Base-by-base conservation (phyloP, 2,888 invertebrate species). In the Phaedon cochleariae region DNA sequence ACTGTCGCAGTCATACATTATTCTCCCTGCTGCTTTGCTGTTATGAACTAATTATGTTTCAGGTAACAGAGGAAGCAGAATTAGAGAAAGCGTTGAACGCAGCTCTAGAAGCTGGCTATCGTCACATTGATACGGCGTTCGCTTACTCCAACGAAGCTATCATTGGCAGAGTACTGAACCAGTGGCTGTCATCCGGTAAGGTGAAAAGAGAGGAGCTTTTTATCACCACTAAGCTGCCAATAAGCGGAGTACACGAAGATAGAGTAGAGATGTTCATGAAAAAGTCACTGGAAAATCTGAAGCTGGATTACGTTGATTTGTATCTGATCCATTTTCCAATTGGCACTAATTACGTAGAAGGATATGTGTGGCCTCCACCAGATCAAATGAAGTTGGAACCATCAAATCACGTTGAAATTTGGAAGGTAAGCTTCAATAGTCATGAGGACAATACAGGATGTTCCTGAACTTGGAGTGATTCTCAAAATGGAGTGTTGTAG, bases 91-190 rank as follows among this genome's bases (percentile, higher is more conserved):
- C 93, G 0, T 84, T 94, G n/a, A 86, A 89, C 21, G 82, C 83
- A 1, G 93, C 94, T 0, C 80, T 94, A 46, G 88, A 89, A 70
- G 87, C 87, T 51, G 94, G 94, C 0, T 94, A 94, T 81, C 87
- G 94, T 2, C 93, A 93, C 76, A 90, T 95, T 67, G 94, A 95
- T 81, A 88, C 92, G 0, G 94, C 94, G 0, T 86, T 88, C 4
- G 90, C 87, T 2, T 94, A 95, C 77, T 85, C 88, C 69, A 95
- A 94, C 77, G 94, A 95, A 78, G 85, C 85, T 0, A 86, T 87
- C 0, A 87, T 95, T 69, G 94, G 94, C 0, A 86, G 87, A 29
- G 90, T 91, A 0, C 83, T 95, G 0, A 86, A 88, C 73, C 86
- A 87, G 68, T 92, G 92, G 90, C 82, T 94, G 29, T 87, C 87